Percentiles rank a stretch among this genome's conserved stretches.
Evolutionary conservation across 2,888 invertebrate species (phyloP).

Genomic region (Orgyia antiqua): DNA sequence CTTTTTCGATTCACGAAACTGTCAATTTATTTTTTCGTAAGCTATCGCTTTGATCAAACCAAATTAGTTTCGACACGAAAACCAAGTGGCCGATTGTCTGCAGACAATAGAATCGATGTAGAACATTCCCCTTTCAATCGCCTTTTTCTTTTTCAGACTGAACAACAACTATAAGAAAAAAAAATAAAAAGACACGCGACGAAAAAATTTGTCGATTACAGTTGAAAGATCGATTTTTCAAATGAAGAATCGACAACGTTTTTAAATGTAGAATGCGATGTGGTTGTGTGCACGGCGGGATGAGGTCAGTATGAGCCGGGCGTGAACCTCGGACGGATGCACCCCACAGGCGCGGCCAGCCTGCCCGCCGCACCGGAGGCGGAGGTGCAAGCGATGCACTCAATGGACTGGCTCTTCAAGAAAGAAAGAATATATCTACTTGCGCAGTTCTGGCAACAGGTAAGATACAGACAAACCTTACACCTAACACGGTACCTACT

Average conservation of each 20-base stretch:
- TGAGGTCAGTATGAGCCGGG: constrained; percentile 54
- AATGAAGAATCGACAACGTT: constrained; percentile 21
- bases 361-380: constrained; percentile 90
- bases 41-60: constrained; percentile 64
- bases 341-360: constrained; percentile 84
- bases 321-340: constrained; percentile 80
- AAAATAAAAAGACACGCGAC: constrained; percentile 43
- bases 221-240: constrained; percentile 13
- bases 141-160: constrained; percentile 69
- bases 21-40: constrained; percentile 63
- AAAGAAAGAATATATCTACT: constrained; percentile 96
- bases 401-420: constrained; percentile 98
- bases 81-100: constrained; percentile 64
- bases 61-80: constrained; percentile 77
- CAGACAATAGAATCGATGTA: constrained; percentile 65
- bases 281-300: constrained; percentile 26
- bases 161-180: constrained; percentile 37
- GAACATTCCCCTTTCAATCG: constrained; percentile 60
- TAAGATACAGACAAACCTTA: no score
- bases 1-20: constrained; percentile 39
- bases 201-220: constrained; percentile 51
- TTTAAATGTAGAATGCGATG: constrained; percentile 29
- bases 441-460: constrained; percentile 98
- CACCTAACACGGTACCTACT: no score
- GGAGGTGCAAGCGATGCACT: constrained; percentile 96